Percentiles rank a stretch among this genome's conserved stretches.
Conservation (phyloP, 2,888 invertebrate genomes). For the Strigamia crassipes region DNA sequence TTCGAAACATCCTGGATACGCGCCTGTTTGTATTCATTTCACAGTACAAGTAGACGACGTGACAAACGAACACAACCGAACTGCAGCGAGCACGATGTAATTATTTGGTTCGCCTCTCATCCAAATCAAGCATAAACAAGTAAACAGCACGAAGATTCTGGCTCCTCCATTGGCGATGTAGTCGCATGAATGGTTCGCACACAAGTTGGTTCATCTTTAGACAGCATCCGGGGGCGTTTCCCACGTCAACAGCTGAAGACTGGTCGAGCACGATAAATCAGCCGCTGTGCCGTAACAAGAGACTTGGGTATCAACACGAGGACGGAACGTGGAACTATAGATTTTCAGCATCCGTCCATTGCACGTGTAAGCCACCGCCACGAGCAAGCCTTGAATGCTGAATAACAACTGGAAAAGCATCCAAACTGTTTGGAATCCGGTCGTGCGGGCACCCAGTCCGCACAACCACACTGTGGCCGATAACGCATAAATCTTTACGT, state of each 20-base stretch:
- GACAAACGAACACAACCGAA: background rate
- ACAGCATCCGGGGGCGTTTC: constrained; percentile 51
- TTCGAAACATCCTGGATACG: too few relatives aligned
- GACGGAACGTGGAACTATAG: constrained; percentile 53
- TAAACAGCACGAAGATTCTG: background rate
- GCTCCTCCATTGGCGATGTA: background rate
- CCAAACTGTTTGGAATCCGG: constrained; percentile 55
- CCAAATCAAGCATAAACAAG: background rate
- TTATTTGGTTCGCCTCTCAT: background rate
- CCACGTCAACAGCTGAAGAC: constrained; percentile 55
- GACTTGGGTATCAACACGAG: constrained; percentile 49
- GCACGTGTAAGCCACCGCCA: constrained; percentile 68
- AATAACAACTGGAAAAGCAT: constrained; percentile 59
- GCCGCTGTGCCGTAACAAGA: constrained; percentile 47
- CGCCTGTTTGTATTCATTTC: too few relatives aligned
- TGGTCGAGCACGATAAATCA: constrained; percentile 54
- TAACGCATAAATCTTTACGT: constrained; percentile 64
- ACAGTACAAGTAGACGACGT: too few relatives aligned
- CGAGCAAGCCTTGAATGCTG: constrained; percentile 65
- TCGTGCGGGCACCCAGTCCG: constrained; percentile 56
- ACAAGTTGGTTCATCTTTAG: constrained; percentile 14
- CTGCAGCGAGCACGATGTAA: background rate
- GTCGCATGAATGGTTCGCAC: background rate
- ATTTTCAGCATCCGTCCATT: constrained; percentile 63
- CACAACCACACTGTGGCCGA: constrained; percentile 62